Percentiles rank a stretch among this genome's conserved stretches.
Conservation (phyloP, 1,140 invertebrate genomes). For the Goniozus legneri region DNA sequence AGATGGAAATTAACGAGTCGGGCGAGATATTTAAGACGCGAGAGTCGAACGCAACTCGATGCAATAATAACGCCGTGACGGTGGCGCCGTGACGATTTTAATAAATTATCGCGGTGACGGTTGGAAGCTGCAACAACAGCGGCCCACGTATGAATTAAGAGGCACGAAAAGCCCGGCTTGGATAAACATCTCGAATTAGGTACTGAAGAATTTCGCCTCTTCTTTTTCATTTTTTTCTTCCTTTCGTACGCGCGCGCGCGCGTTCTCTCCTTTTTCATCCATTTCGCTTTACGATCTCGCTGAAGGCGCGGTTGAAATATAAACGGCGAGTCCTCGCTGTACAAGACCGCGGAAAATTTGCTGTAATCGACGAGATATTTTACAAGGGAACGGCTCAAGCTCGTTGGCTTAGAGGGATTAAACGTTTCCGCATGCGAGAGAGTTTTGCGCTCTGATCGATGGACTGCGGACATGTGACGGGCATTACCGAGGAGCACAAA, state of each 20-base stretch:
- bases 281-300: background rate
- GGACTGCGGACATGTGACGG: too few relatives aligned
- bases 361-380: background rate
- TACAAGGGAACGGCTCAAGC: background rate
- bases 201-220: too few relatives aligned
- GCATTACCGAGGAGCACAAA: too few relatives aligned
- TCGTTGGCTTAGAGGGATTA: background rate
- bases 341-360: background rate
- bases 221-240: too few relatives aligned
- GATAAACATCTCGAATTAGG: constrained; percentile 38
- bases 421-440: background rate
- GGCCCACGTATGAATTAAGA: constrained; percentile 38
- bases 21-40: too few relatives aligned
- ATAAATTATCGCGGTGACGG: constrained; percentile 32
- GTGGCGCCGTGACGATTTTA: constrained; percentile 21
- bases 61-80: constrained; percentile 27
- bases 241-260: constrained; percentile 8
- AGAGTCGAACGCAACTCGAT: too few relatives aligned
- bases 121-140: constrained; percentile 37
- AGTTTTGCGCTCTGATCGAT: background rate
- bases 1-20: too few relatives aligned
- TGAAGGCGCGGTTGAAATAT: background rate
- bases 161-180: constrained; percentile 31
- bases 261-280: too few relatives aligned
- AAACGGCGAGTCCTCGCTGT: background rate